Evolutionary conservation across 1,140 invertebrate genomes (phyloP).

Genomic region (Hylaeus anthracinus): DNA sequence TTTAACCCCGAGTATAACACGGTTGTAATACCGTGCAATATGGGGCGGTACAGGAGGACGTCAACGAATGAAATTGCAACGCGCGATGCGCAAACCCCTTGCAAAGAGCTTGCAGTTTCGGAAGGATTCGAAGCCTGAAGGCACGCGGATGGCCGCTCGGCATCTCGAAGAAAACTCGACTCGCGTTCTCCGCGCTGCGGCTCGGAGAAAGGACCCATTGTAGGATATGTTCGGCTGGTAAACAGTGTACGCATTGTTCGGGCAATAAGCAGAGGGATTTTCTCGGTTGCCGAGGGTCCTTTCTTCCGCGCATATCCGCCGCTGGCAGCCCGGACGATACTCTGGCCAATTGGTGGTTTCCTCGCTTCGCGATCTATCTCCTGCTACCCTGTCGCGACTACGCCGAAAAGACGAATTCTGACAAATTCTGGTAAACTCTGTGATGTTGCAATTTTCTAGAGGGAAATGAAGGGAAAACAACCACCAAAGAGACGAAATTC

Average conservation of each 20-base stretch:
- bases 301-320: slow-evolving; percentile 1
- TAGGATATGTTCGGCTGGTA: slow-evolving; percentile 15
- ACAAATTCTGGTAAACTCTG: background rate
- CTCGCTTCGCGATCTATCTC: background rate
- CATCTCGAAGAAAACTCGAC: background rate
- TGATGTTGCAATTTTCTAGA: background rate
- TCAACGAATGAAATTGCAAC: background rate
- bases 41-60: background rate
- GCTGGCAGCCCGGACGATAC: background rate
- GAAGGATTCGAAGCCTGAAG: background rate
- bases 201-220: slow-evolving; percentile 11
- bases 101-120: background rate
- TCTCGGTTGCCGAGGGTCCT: background rate
- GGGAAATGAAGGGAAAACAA: background rate
- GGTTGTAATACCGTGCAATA: background rate
- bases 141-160: background rate
- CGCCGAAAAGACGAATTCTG: background rate
- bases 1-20: background rate
- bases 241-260: slow-evolving; percentile 21
- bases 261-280: slow-evolving; percentile 11
- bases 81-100: background rate
- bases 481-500: too few species aligned
- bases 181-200: background rate
- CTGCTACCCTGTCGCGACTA: too few species aligned
- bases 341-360: background rate